Evolutionary conservation across 2,888 invertebrate genomes (phyloP).

Genomic region (Nemoura dubitans): DNA sequence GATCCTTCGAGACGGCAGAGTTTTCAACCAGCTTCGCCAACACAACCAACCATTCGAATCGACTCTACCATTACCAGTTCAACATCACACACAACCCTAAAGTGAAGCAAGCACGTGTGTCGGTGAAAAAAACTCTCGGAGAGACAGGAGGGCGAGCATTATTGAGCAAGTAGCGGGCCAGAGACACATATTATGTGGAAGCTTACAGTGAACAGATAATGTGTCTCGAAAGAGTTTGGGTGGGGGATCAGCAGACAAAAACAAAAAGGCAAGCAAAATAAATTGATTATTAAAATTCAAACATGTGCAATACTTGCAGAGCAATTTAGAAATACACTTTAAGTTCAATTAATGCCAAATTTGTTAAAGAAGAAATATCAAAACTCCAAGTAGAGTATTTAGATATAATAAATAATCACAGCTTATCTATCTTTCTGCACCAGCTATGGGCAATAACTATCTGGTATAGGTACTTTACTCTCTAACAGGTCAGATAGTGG

Average conservation of each 20-base stretch:
- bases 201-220: conserved; percentile 16
- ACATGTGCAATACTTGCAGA: not conserved
- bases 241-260: not conserved
- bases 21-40: conserved; percentile 35
- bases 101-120: conserved; percentile 49
- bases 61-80: conserved; percentile 48
- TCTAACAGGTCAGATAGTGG: not conserved
- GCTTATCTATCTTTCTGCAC: no score
- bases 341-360: no score
- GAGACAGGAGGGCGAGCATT: not conserved
- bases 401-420: no score
- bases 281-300: not conserved
- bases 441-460: no score
- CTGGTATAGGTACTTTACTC: no score
- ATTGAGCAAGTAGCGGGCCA: not conserved
- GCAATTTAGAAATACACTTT: not conserved
- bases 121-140: conserved; percentile 23
- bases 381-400: no score
- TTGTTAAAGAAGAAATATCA: no score
- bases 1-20: not conserved
- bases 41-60: conserved; percentile 45
- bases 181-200: not conserved
- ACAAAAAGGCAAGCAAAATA: not conserved
- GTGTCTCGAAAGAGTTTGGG: not conserved
- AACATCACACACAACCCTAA: conserved; percentile 50